These are phyloP conservation scores for Notolepis coatsorum DNA, from an alignment of 2,797 vertebrate genomes.

Conservation along the genomic window DNA sequence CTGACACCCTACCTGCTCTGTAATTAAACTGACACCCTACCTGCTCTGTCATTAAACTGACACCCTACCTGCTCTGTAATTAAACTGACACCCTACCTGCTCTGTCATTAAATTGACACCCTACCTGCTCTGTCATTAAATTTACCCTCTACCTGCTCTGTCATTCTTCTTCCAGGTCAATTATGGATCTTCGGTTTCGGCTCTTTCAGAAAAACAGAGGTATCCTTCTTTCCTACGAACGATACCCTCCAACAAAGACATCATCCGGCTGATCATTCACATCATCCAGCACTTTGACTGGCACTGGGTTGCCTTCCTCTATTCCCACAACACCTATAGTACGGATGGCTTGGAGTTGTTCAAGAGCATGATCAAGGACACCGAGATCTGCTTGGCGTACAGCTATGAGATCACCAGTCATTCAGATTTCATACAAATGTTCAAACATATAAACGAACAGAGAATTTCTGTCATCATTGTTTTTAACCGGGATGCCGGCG, in stretches of 20 bases:
- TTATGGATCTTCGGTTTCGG: constrained; percentile 67
- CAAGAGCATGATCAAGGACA: constrained; percentile 38
- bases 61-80: too few species aligned
- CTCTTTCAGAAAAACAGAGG: constrained; percentile 57
- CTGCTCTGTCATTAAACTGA: too few species aligned
- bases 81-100: too few species aligned
- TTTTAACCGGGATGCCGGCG: constrained; percentile 51
- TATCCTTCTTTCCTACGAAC: constrained; percentile 86
- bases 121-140: too few species aligned
- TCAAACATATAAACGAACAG: constrained; percentile 58
- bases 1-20: too few species aligned
- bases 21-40: too few species aligned
- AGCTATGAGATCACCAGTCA: constrained; percentile 50
- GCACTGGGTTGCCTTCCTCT: constrained; percentile 85
- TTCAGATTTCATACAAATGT: constrained; percentile 41
- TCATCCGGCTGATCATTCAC: constrained; percentile 76
- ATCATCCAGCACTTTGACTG: constrained; percentile 81
- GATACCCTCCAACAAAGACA: constrained; percentile 74
- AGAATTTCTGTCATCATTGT: constrained; percentile 73
- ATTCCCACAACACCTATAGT: constrained; percentile 75
- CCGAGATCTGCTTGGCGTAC: constrained; percentile 80
- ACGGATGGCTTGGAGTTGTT: constrained; percentile 63
- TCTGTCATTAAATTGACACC: too few species aligned
- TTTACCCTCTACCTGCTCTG: too few species aligned
- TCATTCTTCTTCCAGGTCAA: constrained; percentile 67